Evolutionary conservation across 2,888 invertebrate species (phyloP).

Genomic region (Clunio marinus): DNA sequence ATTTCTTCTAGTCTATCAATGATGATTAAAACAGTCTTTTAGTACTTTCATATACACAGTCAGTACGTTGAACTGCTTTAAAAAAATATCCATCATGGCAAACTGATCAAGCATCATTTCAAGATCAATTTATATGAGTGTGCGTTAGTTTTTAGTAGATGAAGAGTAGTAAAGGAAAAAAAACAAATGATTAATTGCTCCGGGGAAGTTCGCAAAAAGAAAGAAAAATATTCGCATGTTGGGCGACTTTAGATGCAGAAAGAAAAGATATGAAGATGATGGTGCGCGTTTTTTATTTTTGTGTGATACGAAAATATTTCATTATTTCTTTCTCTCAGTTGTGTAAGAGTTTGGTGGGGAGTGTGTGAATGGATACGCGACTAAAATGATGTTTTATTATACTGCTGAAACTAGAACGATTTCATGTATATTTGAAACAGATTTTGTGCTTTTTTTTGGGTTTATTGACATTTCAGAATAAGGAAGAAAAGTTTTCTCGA

Average conservation of each 20-base stretch:
- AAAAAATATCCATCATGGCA: conserved; percentile 8
- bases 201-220: conserved; percentile 23
- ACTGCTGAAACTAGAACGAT: conserved; percentile 7
- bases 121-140: conserved; percentile 31
- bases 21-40: no score
- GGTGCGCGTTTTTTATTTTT: conserved; percentile 22
- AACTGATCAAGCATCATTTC: conserved; percentile 32
- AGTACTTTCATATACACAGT: neutral
- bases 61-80: conserved; percentile 35
- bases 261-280: conserved; percentile 16
- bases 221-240: conserved; percentile 18
- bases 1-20: neutral
- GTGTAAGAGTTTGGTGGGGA: conserved; percentile 24
- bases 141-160: conserved; percentile 12
- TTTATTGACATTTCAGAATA: conserved; percentile 34
- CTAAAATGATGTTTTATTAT: conserved; percentile 29
- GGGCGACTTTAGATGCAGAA: conserved; percentile 8
- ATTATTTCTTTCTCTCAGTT: conserved; percentile 18
- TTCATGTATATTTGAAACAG: neutral
- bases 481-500: no score
- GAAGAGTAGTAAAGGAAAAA: conserved; percentile 15
- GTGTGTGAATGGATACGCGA: neutral
- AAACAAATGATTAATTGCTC: conserved; percentile 36
- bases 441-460: conserved; percentile 17
- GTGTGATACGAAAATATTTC: conserved; percentile 33